Evolutionary conservation across 2,797 vertebrate genomes (phyloP).

Genomic region (Poeciliopsis infans): DNA sequence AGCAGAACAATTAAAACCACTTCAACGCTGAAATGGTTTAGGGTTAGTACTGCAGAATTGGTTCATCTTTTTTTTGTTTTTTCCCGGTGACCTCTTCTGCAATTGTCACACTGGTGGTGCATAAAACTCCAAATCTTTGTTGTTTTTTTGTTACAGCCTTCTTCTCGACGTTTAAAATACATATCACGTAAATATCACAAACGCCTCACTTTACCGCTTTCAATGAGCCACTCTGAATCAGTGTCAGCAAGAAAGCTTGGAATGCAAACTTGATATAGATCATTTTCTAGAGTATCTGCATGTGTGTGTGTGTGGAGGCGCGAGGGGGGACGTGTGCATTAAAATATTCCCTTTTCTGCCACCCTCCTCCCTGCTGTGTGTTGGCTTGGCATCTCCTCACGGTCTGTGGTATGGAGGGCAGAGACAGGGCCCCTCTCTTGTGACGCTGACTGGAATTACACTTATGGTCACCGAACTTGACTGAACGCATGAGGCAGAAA

Average conservation of each 20-base stretch:
- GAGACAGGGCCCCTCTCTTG: slow-evolving; percentile 66
- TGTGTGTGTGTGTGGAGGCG: slow-evolving; percentile 17
- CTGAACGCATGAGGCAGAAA: slow-evolving; percentile 52
- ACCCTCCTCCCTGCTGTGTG: slow-evolving; percentile 27
- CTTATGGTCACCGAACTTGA: slow-evolving; percentile 69
- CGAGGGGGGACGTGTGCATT: slow-evolving; percentile 48
- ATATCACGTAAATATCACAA: slow-evolving; percentile 13
- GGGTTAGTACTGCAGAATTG: slow-evolving; percentile 3
- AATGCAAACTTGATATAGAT: slow-evolving; percentile 59
- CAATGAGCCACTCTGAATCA: slow-evolving; percentile 32
- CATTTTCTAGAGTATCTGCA: slow-evolving; percentile 10
- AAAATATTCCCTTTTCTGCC: slow-evolving; percentile 54
- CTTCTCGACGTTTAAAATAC: slow-evolving; percentile 30
- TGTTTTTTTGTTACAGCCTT: background rate
- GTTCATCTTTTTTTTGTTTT: background rate
- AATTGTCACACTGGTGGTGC: slow-evolving; percentile 16
- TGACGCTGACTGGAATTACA: slow-evolving; percentile 73
- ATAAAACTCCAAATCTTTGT: slow-evolving; percentile 13
- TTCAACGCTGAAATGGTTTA: background rate
- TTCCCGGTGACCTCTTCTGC: slow-evolving; percentile 10
- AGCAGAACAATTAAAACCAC: slow-evolving; percentile 9
- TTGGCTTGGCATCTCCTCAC: slow-evolving; percentile 64
- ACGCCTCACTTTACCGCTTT: slow-evolving; percentile 28
- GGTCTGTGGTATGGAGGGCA: slow-evolving; percentile 74
- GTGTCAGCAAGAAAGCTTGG: slow-evolving; percentile 56